Evolutionary conservation across 1,140 invertebrate genomes (phyloP).

Genomic region (Dermatophagoides farinae): DNA sequence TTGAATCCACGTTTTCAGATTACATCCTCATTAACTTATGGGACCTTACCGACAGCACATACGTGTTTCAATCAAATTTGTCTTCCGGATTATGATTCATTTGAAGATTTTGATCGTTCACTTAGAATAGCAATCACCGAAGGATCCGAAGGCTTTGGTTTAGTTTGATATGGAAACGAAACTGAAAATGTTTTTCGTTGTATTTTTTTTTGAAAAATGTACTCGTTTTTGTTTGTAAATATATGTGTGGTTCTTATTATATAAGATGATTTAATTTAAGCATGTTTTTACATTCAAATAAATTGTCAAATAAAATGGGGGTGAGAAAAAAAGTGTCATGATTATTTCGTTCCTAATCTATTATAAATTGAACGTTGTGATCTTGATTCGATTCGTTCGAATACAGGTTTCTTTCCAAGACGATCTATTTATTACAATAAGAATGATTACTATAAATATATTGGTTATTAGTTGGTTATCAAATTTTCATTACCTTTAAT

Average conservation of each 20-base stretch:
- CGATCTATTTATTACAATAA: neutral
- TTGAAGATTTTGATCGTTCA: slow-evolving; percentile 76
- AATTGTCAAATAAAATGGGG: too few species aligned
- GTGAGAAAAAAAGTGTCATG: neutral
- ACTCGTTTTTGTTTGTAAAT: too few species aligned
- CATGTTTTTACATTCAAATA: too few species aligned
- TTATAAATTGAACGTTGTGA: neutral
- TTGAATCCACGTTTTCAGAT: slow-evolving; percentile 76
- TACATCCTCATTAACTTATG: slow-evolving; percentile 64
- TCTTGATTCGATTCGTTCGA: neutral
- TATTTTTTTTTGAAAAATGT: too few species aligned
- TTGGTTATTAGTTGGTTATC: neutral
- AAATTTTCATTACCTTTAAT: neutral
- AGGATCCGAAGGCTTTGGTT: slow-evolving; percentile 82
- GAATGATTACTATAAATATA: neutral
- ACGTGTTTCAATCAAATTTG: slow-evolving; percentile 92
- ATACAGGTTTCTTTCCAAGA: neutral
- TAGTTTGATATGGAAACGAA: slow-evolving; percentile 36
- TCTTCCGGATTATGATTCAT: slow-evolving; percentile 77
- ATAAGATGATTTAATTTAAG: too few species aligned
- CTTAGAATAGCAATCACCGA: slow-evolving; percentile 77
- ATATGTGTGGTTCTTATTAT: too few species aligned
- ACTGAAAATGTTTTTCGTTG: neutral
- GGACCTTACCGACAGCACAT: slow-evolving; percentile 73
- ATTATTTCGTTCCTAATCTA: neutral